Base-by-base conservation (phyloP, 2,888 invertebrate genomes). In the Oeneis ivallda region DNA sequence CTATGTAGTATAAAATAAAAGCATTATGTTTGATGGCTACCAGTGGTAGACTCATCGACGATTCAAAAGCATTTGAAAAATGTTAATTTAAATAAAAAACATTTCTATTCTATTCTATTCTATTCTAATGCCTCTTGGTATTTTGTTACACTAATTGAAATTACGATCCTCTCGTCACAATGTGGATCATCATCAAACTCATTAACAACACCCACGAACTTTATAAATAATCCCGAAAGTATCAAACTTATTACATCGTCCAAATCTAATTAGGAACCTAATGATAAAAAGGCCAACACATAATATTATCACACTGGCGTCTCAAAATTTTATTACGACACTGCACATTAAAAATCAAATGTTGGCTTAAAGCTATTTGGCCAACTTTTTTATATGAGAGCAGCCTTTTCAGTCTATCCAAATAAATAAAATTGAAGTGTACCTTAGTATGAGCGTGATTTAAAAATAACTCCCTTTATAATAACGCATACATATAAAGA, bases 311-410 rank as follows among this genome's bases (percentile, higher is more conserved):
- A 52, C 63, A 62, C 63, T 63, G 76, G 73, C 76, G 77, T 77
- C 77, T 74, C 75, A 73, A 78, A 75, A 66, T 69, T 68, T 68
- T 66, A 78, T 79, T 32, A 3, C 26, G 45, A 32, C 45, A 45
- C 57, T n/a, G 9, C 43, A 13, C n/a, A 57, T 34, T 45, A n/a
- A 7, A 45, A 19, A 17, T 17, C 19, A 32, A 43, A 19, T 32
- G 17, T 39, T 15, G 15, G 54, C 17, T 39, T 15, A 53, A 37
- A 2, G 11, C 13, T 11, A n/a, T 53, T 37, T 53, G 34, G 7
- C 53, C 34, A 53, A 15, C 15, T 37, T 34, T 53, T 8, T 32
- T 39, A 54, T 17, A n/a, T 15, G 17, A 9, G 9, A 5, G 37
- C 37, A 19, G n/a, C 32, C 6, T 34, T 3, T 17, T 32, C 34